Evolutionary conservation across 2,113 vertebrate genomes (phyloP).

Genomic region (Lucifuga dentata): DNA sequence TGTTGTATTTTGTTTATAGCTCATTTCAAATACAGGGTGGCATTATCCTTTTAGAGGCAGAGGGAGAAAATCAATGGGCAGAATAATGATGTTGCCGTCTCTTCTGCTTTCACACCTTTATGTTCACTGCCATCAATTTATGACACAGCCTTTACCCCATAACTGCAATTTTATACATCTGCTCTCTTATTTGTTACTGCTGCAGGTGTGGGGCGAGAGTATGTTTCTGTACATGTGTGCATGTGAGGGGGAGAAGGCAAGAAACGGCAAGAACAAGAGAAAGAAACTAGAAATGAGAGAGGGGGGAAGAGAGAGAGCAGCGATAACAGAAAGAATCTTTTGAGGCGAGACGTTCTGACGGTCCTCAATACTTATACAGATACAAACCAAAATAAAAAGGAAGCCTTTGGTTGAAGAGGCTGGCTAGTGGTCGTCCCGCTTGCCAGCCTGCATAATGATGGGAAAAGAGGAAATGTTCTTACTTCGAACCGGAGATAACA

Average conservation of each 20-base stretch:
- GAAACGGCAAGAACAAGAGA: slow-evolving; percentile 12
- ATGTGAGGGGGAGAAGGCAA: not conserved
- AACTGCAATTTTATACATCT: slow-evolving; percentile 65
- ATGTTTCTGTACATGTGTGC: not conserved
- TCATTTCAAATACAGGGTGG: slow-evolving; percentile 66
- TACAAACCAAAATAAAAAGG: slow-evolving; percentile 32
- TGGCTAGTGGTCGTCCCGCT: slow-evolving; percentile 56
- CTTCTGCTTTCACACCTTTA: slow-evolving; percentile 53
- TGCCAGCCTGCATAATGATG: slow-evolving; percentile 70
- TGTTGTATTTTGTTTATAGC: slow-evolving; percentile 74
- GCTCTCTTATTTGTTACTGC: slow-evolving; percentile 52
- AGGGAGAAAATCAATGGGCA: slow-evolving; percentile 75
- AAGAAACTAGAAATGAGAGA: slow-evolving; percentile 38
- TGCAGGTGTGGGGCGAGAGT: not conserved
- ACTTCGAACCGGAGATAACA: slow-evolving; percentile 77
- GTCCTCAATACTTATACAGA: slow-evolving; percentile 20
- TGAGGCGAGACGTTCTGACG: slow-evolving; percentile 37
- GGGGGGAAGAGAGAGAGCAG: slow-evolving; percentile 25
- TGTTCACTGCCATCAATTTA: slow-evolving; percentile 70
- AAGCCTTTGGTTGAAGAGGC: slow-evolving; percentile 55
- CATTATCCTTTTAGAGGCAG: slow-evolving; percentile 63
- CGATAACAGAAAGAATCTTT: slow-evolving; percentile 17
- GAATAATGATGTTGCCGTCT: slow-evolving; percentile 76
- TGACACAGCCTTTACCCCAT: slow-evolving; percentile 50
- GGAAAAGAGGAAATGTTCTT: slow-evolving; percentile 80